phyloP scores from a whole-genome alignment of 2,888 invertebrate genomes.

The Deilephila porcellus region DNA sequence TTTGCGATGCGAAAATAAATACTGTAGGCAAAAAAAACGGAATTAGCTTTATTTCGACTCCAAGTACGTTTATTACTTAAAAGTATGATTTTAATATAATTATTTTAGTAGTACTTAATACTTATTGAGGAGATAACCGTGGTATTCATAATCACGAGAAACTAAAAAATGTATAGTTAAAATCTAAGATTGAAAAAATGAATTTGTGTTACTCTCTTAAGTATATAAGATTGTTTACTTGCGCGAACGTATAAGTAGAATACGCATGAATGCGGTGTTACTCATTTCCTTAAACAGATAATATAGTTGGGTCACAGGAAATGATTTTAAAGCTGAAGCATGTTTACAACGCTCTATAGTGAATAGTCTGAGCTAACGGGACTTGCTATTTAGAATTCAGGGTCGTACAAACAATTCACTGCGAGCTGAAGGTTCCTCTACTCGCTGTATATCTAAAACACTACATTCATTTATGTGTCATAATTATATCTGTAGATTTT shows the following conservation, averaged over 20 bases:
- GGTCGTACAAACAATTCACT: conserved; percentile 55
- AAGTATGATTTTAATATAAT: too few species aligned
- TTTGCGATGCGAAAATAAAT: too few species aligned
- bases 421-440: conserved; percentile 34
- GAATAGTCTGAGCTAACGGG: conserved; percentile 60
- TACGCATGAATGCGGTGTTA: background rate
- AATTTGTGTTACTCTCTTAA: background rate
- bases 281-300: conserved; percentile 38
- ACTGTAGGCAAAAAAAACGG: too few species aligned
- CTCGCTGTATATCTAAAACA: conserved; percentile 29
- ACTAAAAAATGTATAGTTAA: too few species aligned
- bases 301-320: conserved; percentile 56
- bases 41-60: too few species aligned
- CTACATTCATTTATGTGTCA: conserved; percentile 18
- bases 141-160: too few species aligned
- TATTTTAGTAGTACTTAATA: too few species aligned
- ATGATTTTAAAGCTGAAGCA: conserved; percentile 61
- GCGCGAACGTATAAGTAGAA: background rate
- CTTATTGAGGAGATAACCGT: too few species aligned
- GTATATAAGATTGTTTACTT: background rate
- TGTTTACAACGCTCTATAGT: conserved; percentile 51
- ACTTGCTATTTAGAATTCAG: conserved; percentile 60
- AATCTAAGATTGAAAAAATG: background rate
- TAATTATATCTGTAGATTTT: background rate
- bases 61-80: too few species aligned